Base-by-base conservation (phyloP, 2,113 vertebrate species). In the Grammomys dolichurus region DNA sequence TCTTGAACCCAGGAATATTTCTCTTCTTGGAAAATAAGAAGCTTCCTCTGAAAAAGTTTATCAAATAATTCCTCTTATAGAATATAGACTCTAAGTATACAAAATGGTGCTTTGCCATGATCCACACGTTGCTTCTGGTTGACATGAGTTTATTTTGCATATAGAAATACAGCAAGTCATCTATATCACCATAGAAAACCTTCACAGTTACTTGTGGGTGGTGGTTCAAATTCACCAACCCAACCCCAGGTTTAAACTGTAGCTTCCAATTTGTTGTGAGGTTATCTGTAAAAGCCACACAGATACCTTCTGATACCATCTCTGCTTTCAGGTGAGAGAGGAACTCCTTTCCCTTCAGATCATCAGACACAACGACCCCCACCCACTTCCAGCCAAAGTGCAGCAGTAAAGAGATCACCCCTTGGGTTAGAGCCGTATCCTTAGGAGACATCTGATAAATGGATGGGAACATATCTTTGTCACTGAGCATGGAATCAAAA, bases 331-430 rank as follows among this genome's bases (percentile, higher is more conserved):
- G 43, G 1, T 58, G 67, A 48, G 12, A 36, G 9, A 95, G 48
- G 43, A 91, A 91, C 31, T 54, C 87, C 36, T 92, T 77, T 22
- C 91, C 75, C 76, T 63, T 86, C 14, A 92, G 36, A 76, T 96
- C 78, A 51, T 96, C 91, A 22, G 89, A 63, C 24, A 56, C 22
- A 63, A 63, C 26, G 24, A 63, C 22, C 60, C 60, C 60, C 22
- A 63, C 24, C 65, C 65, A 69, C 65, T 31, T 69, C 65, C 65
- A 69, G 31, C 65, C 65, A 69, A 69, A 69, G 28, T 69, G 28
- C 12, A 69, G 65, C 28, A 69, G 26, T 69, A 69, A 13, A 69
- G 65, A 69, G 65, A 69, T 69, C 28, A 69, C 65, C 3, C 11
- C 65, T 69, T 69, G 28, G 28, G 65, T 69, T 69, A 69, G 65